phyloP scores from a whole-genome alignment of 92 coral and sea anemone genomes.

The Parazoanthus swiftii region DNA sequence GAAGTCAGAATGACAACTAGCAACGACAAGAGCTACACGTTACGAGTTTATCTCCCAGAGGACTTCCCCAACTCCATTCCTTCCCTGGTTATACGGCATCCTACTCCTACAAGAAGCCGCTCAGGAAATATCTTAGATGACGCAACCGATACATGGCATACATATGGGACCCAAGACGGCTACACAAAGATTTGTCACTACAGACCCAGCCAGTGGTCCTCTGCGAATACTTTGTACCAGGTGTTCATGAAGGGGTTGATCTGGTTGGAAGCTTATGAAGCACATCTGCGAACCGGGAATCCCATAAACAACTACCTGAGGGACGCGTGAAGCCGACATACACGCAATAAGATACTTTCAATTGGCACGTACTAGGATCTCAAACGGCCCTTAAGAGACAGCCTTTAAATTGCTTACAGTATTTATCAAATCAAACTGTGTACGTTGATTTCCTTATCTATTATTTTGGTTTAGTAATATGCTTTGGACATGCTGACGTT shows the following conservation, averaged over 20 bases:
- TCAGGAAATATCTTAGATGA: conserved; percentile 16
- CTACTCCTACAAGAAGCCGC: conserved; percentile 51
- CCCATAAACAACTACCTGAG: conserved; percentile 46
- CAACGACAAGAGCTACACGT: conserved; percentile 56
- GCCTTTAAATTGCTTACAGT: too few relatives aligned
- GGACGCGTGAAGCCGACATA: conserved; percentile 24
- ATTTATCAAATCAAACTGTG: too few relatives aligned
- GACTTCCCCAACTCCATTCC: conserved; percentile 88
- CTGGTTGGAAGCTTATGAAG: conserved; percentile 56
- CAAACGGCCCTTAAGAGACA: too few relatives aligned
- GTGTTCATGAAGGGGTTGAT: conserved; percentile 54
- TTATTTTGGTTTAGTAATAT: too few relatives aligned
- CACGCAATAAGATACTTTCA: neutral
- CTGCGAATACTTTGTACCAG: conserved; percentile 33
- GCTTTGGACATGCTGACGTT: too few relatives aligned
- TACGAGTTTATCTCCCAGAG: conserved; percentile 65
- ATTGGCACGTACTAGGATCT: too few relatives aligned
- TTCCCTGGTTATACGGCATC: conserved; percentile 60
- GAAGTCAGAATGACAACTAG: conserved; percentile 63
- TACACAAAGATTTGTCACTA: conserved; percentile 49
- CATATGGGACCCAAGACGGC: conserved; percentile 45
- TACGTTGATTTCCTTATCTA: too few relatives aligned
- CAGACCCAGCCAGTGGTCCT: conserved; percentile 37
- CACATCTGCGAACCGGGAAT: conserved; percentile 43
- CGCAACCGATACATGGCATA: conserved; percentile 39